Evolutionary conservation across 1,140 invertebrate species (phyloP).

Genomic region (Sipha flava): DNA sequence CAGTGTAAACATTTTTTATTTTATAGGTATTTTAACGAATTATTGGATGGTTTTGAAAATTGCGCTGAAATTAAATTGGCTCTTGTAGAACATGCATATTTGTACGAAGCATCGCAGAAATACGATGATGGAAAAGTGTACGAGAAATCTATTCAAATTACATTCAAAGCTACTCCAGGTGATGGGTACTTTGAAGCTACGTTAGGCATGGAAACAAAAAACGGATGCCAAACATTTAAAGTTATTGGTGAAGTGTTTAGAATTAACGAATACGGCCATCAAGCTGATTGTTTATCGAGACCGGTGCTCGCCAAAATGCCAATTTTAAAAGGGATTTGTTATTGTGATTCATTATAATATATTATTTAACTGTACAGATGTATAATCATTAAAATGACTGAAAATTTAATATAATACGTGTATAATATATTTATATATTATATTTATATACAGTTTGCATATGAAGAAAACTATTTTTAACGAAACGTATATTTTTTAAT

Average conservation of each 20-base stretch:
- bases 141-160: slow-evolving; percentile 34
- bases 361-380: neutral
- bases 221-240: neutral
- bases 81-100: slow-evolving; percentile 33
- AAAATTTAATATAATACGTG: neutral
- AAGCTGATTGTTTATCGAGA: slow-evolving; percentile 36
- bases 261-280: slow-evolving; percentile 37
- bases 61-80: slow-evolving; percentile 44
- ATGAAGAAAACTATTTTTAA: neutral
- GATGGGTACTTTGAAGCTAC: slow-evolving; percentile 39
- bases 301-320: slow-evolving; percentile 30
- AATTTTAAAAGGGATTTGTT: slow-evolving; percentile 36
- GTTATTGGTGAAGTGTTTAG: slow-evolving; percentile 35
- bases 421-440: neutral
- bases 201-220: neutral
- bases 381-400: neutral
- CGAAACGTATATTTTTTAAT: neutral
- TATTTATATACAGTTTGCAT: neutral
- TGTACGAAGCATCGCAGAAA: slow-evolving; percentile 9
- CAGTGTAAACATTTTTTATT: too few species aligned
- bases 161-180: slow-evolving; percentile 36
- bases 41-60: slow-evolving; percentile 51
- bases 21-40: slow-evolving; percentile 54
- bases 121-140: neutral
- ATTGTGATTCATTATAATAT: slow-evolving; percentile 32